Conservation (phyloP, 2,888 invertebrate genomes). For the Acholoe squamosa region DNA sequence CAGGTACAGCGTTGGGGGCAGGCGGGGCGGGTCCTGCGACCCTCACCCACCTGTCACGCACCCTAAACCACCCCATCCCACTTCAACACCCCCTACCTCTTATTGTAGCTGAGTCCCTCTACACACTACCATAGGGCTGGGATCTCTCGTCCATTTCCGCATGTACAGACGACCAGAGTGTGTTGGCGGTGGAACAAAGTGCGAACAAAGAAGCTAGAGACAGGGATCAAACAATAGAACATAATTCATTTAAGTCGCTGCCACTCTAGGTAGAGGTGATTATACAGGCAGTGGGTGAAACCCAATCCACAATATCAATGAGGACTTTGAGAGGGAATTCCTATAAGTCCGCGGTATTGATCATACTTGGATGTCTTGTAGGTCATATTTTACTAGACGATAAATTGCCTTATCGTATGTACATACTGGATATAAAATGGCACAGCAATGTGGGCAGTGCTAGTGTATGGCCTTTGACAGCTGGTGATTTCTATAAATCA, state of each 20-base stretch:
- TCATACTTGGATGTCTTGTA: no score
- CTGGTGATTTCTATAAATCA: no score
- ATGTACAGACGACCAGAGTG: neutral
- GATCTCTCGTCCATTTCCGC: neutral
- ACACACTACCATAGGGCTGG: constrained; percentile 13
- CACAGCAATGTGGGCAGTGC: no score
- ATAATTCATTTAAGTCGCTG: neutral
- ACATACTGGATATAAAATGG: no score
- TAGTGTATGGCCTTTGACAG: no score
- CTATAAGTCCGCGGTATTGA: no score
- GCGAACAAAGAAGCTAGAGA: neutral
- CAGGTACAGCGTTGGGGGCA: constrained; percentile 3
- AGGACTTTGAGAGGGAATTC: no score
- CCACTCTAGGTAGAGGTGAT: neutral
- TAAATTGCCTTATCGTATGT: no score
- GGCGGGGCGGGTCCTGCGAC: neutral
- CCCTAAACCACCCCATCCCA: neutral
- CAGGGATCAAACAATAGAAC: neutral
- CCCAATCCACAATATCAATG: no score
- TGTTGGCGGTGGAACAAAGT: neutral
- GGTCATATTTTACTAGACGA: no score
- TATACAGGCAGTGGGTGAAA: neutral
- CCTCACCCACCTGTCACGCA: constrained; percentile 29
- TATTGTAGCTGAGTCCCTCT: neutral
- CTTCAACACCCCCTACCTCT: neutral